Conservation (phyloP, 2,888 invertebrate genomes). For the Cosmia trapezina region DNA sequence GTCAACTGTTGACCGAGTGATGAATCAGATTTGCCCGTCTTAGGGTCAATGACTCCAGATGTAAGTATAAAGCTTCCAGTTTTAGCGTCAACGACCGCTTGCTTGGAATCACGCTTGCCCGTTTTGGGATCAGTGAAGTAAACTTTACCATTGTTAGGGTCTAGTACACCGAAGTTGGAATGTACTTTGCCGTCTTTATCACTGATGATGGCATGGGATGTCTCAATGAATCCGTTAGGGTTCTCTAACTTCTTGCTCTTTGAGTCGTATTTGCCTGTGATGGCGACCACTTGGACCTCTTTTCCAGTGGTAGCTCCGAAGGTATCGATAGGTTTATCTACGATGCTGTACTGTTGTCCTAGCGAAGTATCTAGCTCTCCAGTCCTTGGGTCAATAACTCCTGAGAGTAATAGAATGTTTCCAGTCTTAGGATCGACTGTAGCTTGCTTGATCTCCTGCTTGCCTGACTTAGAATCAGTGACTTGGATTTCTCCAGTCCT, state of each 20-base stretch:
- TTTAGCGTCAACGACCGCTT: constrained; percentile 89
- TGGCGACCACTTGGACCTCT: constrained; percentile 90
- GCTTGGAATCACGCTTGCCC: constrained; percentile 91
- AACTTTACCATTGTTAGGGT: constrained; percentile 90
- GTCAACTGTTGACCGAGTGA: constrained; percentile 90
- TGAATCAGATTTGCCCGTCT: constrained; percentile 92
- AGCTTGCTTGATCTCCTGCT: constrained; percentile 84
- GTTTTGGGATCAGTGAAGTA: constrained; percentile 91
- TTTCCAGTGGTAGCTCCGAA: constrained; percentile 84
- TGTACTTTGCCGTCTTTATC: constrained; percentile 93
- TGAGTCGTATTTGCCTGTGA: constrained; percentile 91
- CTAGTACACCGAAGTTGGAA: constrained; percentile 91
- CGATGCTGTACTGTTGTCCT: constrained; percentile 91
- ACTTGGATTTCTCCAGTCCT: constrained; percentile 89
- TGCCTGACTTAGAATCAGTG: constrained; percentile 85
- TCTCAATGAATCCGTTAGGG: constrained; percentile 89
- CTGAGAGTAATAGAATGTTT: constrained; percentile 88
- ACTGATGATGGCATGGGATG: constrained; percentile 90
- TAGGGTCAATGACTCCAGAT: constrained; percentile 91
- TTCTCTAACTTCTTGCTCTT: constrained; percentile 91
- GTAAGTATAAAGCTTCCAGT: constrained; percentile 91
- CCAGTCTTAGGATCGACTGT: constrained; percentile 89
- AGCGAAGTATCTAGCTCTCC: constrained; percentile 90
- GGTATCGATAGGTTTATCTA: constrained; percentile 90
- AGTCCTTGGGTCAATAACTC: constrained; percentile 91